A percentile compares a stretch with the other conserved stretches of the same genome.
These are phyloP conservation scores for Jordanella pulchra DNA, from an alignment of 2,797 vertebrate genomes.

Conservation along the genomic window DNA sequence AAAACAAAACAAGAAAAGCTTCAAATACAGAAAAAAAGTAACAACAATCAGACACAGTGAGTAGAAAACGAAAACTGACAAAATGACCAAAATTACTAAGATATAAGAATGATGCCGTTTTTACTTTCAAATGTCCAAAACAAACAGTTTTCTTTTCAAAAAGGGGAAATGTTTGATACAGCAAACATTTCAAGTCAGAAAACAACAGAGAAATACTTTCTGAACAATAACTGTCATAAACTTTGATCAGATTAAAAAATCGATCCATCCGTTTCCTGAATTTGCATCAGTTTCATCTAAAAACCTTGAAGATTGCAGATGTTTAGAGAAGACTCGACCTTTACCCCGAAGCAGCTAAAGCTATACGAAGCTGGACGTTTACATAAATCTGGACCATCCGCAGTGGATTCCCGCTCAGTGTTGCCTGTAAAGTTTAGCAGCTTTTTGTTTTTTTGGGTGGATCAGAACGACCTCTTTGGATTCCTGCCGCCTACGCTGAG, in stretches of 20 bases:
- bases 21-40: no score
- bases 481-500: constrained; percentile 49
- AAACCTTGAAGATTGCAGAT: no score
- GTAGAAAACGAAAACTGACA: no score
- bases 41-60: neutral
- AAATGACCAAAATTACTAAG: no score
- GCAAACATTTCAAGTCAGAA: no score
- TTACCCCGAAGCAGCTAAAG: neutral
- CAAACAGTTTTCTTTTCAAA: neutral
- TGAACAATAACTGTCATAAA: no score
- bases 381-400: neutral
- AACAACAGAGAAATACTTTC: no score
- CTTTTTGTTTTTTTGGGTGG: constrained; percentile 12
- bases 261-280: no score
- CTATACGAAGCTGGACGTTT: no score
- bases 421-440: constrained; percentile 19
- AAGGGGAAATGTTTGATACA: no score
- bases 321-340: neutral
- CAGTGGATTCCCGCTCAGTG: neutral
- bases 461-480: neutral
- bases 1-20: neutral
- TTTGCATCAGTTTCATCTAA: no score
- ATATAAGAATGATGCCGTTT: neutral
- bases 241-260: no score
- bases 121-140: neutral